phyloP scores from a whole-genome alignment of 2,113 vertebrate genomes.

The Poeciliopsis prolifica region DNA sequence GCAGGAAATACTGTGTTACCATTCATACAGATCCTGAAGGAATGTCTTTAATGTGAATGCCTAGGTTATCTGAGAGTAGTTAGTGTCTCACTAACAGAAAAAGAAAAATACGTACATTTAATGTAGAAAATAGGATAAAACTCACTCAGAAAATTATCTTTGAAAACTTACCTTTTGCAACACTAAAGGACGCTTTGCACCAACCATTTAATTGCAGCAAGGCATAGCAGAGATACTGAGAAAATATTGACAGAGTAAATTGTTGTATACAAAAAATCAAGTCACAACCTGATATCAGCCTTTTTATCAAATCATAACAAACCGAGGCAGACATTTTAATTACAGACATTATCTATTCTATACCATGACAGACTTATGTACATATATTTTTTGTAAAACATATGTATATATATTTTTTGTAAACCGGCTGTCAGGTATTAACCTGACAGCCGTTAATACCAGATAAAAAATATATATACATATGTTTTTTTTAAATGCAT shows the following conservation, averaged over 20 bases:
- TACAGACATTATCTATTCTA: conserved; percentile 51
- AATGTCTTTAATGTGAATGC: neutral
- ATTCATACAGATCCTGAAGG: neutral
- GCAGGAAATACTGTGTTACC: neutral
- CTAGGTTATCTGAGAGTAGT: no score
- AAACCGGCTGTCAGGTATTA: no score
- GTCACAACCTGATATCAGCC: neutral
- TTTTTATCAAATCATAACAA: conserved; percentile 2
- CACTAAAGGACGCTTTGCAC: no score
- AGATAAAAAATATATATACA: no score
- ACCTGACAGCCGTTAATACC: conserved; percentile 44
- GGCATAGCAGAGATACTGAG: neutral
- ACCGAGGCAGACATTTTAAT: conserved; percentile 34
- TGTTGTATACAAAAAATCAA: neutral
- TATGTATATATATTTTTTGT: no score
- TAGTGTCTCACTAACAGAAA: no score
- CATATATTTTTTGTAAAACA: no score
- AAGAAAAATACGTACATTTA: no score
- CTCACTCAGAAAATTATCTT: no score
- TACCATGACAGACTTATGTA: conserved; percentile 51
- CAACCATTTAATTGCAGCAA: no score
- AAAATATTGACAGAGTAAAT: neutral
- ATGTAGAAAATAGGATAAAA: no score
- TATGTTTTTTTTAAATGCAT: neutral
- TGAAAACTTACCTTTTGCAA: no score